Conservation (phyloP, 92 coral and sea anemone genomes). For the Phymanthus crucifer region DNA sequence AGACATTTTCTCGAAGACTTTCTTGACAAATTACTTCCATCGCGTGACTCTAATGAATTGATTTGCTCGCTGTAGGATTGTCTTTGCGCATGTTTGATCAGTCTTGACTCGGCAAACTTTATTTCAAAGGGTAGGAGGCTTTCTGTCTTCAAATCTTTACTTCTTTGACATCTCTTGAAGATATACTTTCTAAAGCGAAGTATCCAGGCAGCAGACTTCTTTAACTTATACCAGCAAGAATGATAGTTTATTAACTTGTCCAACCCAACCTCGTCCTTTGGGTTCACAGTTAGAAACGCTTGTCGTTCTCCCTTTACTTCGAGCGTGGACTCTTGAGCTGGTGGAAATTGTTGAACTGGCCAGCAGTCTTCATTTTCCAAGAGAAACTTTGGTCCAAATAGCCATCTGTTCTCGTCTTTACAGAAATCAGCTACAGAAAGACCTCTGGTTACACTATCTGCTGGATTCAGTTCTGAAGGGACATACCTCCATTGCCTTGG, state of each 20-base stretch:
- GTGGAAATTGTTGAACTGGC: constrained; percentile 22
- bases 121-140: not conserved
- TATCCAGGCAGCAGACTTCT: not conserved
- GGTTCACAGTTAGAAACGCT: not conserved
- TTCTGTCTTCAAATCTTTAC: not conserved
- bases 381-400: constrained; percentile 53
- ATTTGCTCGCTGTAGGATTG: not conserved
- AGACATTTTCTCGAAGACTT: not conserved
- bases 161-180: not conserved
- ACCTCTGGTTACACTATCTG: constrained; percentile 4
- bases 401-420: constrained; percentile 50
- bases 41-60: not conserved
- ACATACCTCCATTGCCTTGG: not conserved
- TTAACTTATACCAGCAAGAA: not conserved
- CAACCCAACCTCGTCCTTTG: not conserved
- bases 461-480: not conserved
- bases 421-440: constrained; percentile 8
- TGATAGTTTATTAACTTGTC: not conserved
- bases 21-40: not conserved
- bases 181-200: not conserved
- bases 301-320: not conserved
- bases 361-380: constrained; percentile 42
- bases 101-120: not conserved
- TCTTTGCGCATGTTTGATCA: not conserved
- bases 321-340: not conserved